Evolutionary conservation across 2,797 vertebrate genomes (phyloP).

Genomic region (Chiroxiphia lanceolata): DNA sequence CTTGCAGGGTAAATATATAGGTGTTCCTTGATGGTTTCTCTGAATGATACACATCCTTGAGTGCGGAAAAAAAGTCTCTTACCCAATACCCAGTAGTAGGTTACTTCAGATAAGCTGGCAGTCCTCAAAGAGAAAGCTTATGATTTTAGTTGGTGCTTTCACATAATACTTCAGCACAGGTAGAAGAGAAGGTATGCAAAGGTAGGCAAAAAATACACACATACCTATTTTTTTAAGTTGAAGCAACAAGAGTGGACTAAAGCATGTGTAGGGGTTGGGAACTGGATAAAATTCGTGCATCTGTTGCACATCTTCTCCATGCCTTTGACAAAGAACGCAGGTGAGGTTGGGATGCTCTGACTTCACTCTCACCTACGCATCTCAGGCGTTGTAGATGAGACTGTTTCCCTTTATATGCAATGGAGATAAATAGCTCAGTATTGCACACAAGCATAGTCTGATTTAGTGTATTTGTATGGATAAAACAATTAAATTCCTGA

Average conservation of each 20-base stretch:
- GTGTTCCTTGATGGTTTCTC: background rate
- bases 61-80: constrained; percentile 9
- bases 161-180: background rate
- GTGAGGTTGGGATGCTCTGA: background rate
- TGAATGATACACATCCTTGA: background rate
- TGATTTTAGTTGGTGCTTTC: constrained; percentile 10
- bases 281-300: background rate
- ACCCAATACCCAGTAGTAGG: background rate
- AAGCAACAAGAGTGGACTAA: background rate
- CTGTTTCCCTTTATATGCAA: background rate
- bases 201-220: background rate
- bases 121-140: background rate
- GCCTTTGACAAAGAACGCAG: background rate
- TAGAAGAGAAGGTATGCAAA: constrained; percentile 7
- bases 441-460: background rate
- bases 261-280: background rate
- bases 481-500: background rate
- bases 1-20: background rate
- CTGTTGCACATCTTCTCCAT: background rate
- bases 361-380: background rate
- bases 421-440: background rate
- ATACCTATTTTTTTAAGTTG: background rate
- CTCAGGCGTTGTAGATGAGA: background rate
- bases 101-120: constrained; percentile 3
- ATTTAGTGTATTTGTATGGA: background rate